A percentile compares a stretch with the other conserved stretches of the same genome.
Evolutionary conservation across 1,140 invertebrate genomes (phyloP).

Genomic region (Cardiocondyla obscurior): DNA sequence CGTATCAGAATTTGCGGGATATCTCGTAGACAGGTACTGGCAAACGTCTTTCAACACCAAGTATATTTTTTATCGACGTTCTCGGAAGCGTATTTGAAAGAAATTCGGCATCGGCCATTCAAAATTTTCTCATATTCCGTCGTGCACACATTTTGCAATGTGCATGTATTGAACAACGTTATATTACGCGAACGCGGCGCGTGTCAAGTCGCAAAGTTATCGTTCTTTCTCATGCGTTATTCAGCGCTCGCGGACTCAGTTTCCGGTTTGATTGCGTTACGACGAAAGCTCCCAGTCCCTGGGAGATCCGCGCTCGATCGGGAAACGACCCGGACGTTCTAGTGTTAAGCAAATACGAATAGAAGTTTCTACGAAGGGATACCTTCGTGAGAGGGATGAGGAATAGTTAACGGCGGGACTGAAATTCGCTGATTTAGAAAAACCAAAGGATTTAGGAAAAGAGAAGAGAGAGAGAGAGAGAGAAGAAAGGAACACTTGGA

Average conservation of each 20-base stretch:
- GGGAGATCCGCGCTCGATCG: constrained; percentile 12
- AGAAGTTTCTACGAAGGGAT: neutral
- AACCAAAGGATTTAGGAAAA: neutral
- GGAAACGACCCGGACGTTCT: constrained; percentile 19
- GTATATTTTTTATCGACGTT: constrained; percentile 14
- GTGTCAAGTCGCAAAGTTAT: constrained; percentile 9
- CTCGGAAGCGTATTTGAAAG: too few species aligned
- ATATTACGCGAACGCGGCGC: neutral
- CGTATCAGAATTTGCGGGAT: neutral
- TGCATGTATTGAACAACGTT: too few species aligned
- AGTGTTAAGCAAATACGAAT: constrained; percentile 14
- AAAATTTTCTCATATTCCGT: too few species aligned
- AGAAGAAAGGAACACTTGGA: neutral
- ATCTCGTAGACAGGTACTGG: neutral
- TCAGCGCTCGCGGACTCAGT: neutral
- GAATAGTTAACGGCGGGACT: neutral
- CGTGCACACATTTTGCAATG: neutral
- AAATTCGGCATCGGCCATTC: neutral
- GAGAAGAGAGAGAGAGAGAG: neutral
- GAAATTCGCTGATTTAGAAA: neutral
- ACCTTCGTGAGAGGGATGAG: neutral
- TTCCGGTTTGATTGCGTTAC: constrained; percentile 23
- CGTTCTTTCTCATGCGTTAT: constrained; percentile 23
- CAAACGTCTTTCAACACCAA: neutral
- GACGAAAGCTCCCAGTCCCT: neutral